These are phyloP conservation scores for Caenorhabditis parvicauda DNA, from an alignment of 2,888 invertebrate genomes.

Conservation along the genomic window DNA sequence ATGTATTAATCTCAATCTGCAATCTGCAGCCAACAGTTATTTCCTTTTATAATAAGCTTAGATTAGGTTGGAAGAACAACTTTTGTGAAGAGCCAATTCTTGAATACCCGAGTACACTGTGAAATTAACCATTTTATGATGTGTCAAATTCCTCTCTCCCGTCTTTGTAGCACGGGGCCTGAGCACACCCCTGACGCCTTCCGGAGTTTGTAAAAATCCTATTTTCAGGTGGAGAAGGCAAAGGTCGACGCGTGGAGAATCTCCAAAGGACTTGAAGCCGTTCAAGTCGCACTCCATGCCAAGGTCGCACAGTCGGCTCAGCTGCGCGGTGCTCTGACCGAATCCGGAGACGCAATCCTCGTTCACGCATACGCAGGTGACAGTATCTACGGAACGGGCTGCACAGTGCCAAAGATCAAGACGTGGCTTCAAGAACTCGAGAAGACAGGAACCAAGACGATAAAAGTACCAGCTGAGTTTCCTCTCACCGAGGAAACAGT, in stretches of 20 bases:
- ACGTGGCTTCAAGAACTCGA: slow-evolving; percentile 28
- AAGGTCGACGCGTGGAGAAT: slow-evolving; percentile 32
- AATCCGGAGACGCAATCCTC: slow-evolving; percentile 33
- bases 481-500: slow-evolving; percentile 29
- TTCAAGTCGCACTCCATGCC: slow-evolving; percentile 31
- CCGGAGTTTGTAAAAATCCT: too few species aligned
- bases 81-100: too few species aligned
- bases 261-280: slow-evolving; percentile 28
- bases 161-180: too few species aligned
- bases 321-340: slow-evolving; percentile 35
- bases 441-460: slow-evolving; percentile 14
- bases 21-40: too few species aligned
- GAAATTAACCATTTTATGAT: too few species aligned
- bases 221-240: slow-evolving; percentile 16
- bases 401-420: slow-evolving; percentile 13
- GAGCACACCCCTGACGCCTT: too few species aligned
- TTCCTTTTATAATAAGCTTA: too few species aligned
- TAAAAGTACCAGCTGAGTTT: slow-evolving; percentile 26
- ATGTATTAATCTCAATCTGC: too few species aligned
- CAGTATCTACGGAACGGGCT: slow-evolving; percentile 37
- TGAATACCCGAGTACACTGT: too few species aligned
- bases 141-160: too few species aligned
- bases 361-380: slow-evolving; percentile 40
- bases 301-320: slow-evolving; percentile 36
- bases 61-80: too few species aligned